Conservation (phyloP, 2,888 invertebrate species). For the Metellina segmentata region DNA sequence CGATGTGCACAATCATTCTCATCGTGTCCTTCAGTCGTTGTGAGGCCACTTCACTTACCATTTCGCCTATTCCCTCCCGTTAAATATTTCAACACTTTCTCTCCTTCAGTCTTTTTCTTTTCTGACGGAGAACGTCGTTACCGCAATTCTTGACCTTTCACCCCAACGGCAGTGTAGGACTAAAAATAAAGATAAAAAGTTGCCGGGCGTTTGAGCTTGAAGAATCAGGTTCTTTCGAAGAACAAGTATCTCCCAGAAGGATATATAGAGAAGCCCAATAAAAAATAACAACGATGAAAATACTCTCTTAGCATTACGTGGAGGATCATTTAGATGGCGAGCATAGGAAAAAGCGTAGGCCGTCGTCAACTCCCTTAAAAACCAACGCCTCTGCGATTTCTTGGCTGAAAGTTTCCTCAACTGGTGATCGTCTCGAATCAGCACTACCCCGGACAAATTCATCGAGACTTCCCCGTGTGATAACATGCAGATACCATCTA, state of each 20-base stretch:
- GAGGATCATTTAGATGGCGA: slow-evolving; percentile 42
- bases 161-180: slow-evolving; percentile 13
- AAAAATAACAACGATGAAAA: slow-evolving; percentile 23
- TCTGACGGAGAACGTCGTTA: not conserved
- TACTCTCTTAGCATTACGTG: slow-evolving; percentile 38
- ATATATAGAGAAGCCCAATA: slow-evolving; percentile 9
- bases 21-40: slow-evolving; percentile 29
- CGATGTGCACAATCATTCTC: not conserved
- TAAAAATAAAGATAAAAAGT: slow-evolving; percentile 4
- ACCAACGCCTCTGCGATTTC: slow-evolving; percentile 61
- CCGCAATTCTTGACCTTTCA: slow-evolving; percentile 53
- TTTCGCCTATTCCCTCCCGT: not conserved
- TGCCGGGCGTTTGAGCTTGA: slow-evolving; percentile 12
- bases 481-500: no score
- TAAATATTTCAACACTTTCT: slow-evolving; percentile 46
- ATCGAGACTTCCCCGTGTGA: no score
- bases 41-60: slow-evolving; percentile 6
- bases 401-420: slow-evolving; percentile 4
- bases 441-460: no score
- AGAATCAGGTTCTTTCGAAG: slow-evolving; percentile 65
- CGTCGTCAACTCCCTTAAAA: slow-evolving; percentile 54
- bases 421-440: no score
- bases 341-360: slow-evolving; percentile 61
- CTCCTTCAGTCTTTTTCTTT: not conserved
- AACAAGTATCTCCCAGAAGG: slow-evolving; percentile 27